Evolutionary conservation across 2,797 vertebrate genomes (phyloP).

Genomic region (Urophycis tenuis): DNA sequence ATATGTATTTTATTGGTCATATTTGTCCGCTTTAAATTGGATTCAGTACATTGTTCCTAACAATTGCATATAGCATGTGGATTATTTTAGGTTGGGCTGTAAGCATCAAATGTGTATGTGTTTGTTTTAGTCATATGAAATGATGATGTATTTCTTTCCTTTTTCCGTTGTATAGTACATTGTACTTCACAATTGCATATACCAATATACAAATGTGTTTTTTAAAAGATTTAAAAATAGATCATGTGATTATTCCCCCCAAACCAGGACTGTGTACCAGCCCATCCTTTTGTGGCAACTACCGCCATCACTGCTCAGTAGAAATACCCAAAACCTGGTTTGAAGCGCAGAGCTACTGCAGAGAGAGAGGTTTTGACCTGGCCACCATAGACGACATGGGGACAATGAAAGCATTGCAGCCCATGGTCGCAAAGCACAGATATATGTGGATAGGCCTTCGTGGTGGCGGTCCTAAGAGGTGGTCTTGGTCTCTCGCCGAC

Average conservation of each 20-base stretch:
- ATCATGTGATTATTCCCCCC: neutral
- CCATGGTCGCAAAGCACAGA: neutral
- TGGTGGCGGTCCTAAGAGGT: neutral
- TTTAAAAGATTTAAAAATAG: neutral
- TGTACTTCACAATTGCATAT: neutral
- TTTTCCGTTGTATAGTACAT: neutral
- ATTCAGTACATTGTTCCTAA: no score
- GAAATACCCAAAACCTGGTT: slow-evolving; percentile 18
- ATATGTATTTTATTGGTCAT: no score
- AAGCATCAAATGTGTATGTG: no score
- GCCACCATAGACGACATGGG: slow-evolving; percentile 1
- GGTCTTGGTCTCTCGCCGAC: neutral
- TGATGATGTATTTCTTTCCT: neutral
- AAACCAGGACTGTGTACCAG: neutral
- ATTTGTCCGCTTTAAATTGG: no score
- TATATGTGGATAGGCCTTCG: neutral
- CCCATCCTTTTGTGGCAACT: neutral
- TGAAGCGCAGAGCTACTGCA: slow-evolving; percentile 27
- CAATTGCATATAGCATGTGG: no score
- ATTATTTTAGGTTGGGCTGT: no score
- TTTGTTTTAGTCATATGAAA: no score
- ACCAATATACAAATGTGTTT: neutral
- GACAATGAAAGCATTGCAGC: neutral
- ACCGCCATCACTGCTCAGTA: neutral
- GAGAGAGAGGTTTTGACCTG: slow-evolving; percentile 19